These are phyloP conservation scores for Loxodonta africana DNA, from an alignment of 2,113 vertebrate species.

Conservation along the genomic window DNA sequence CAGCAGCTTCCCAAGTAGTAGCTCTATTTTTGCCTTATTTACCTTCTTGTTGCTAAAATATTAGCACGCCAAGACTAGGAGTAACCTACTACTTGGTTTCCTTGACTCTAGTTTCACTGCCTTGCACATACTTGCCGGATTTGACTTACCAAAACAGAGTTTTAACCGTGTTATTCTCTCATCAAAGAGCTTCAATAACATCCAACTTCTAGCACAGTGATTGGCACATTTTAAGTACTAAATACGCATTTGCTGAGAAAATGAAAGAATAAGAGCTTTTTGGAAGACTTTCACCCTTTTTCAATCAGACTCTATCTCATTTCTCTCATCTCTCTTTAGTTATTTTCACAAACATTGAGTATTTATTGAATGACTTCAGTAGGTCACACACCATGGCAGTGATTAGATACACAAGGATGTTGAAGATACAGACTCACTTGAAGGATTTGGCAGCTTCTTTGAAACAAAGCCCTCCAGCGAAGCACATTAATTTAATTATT, in stretches of 20 bases:
- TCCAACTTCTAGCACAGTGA: background rate
- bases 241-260: too few relatives aligned
- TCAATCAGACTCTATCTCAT: background rate
- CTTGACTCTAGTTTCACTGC: background rate
- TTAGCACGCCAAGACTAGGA: background rate
- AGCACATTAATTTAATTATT: background rate
- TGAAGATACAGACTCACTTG: background rate
- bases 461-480: background rate
- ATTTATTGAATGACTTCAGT: background rate
- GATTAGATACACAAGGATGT: background rate
- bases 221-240: background rate
- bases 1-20: background rate
- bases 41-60: background rate
- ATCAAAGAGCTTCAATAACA: background rate
- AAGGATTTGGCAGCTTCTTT: background rate
- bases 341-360: background rate
- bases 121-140: background rate
- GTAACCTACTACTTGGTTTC: background rate
- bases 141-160: background rate
- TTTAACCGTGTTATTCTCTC: background rate
- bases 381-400: background rate
- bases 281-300: background rate
- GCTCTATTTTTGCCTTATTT: background rate
- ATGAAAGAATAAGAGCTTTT: background rate
- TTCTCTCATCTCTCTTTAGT: background rate